Conservation (phyloP, 1,140 invertebrate genomes). For the Musca vetustissima region DNA sequence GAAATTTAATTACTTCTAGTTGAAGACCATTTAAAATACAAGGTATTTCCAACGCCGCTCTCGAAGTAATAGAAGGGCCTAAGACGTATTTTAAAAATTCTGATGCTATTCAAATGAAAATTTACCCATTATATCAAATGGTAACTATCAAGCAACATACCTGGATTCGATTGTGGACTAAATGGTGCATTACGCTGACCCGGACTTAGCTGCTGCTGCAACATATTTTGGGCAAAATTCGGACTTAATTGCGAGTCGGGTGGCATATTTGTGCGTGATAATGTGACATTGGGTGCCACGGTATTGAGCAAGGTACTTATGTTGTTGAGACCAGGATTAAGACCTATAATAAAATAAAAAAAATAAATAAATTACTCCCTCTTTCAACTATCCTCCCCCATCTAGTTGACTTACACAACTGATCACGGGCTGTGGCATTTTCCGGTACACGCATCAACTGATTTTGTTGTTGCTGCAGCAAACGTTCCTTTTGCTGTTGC, state of each 20-base stretch:
- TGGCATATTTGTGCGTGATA: slow-evolving; percentile 67
- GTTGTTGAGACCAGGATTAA: slow-evolving; percentile 68
- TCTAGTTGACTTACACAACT: slow-evolving; percentile 38
- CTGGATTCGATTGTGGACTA: slow-evolving; percentile 53
- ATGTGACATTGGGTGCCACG: slow-evolving; percentile 77
- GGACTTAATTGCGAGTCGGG: slow-evolving; percentile 74
- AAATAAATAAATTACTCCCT: neutral
- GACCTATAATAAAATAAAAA: slow-evolving; percentile 49
- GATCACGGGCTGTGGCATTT: slow-evolving; percentile 63
- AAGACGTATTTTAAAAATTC: too few relatives aligned
- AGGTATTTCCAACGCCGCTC: too few relatives aligned
- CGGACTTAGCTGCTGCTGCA: slow-evolving; percentile 54
- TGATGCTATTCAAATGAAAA: too few relatives aligned
- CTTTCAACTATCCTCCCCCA: neutral
- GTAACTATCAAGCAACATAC: too few relatives aligned
- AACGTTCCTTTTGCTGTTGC: slow-evolving; percentile 61
- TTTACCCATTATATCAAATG: too few relatives aligned
- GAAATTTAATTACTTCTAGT: too few relatives aligned
- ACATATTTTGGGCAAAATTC: slow-evolving; percentile 58
- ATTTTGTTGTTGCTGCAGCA: slow-evolving; percentile 70
- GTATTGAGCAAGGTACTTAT: slow-evolving; percentile 77
- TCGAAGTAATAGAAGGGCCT: too few relatives aligned
- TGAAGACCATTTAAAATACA: too few relatives aligned
- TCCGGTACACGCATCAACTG: slow-evolving; percentile 69
- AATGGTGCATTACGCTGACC: slow-evolving; percentile 47